phyloP scores from a whole-genome alignment of 2,797 vertebrate genomes.

The Anableps anableps region DNA sequence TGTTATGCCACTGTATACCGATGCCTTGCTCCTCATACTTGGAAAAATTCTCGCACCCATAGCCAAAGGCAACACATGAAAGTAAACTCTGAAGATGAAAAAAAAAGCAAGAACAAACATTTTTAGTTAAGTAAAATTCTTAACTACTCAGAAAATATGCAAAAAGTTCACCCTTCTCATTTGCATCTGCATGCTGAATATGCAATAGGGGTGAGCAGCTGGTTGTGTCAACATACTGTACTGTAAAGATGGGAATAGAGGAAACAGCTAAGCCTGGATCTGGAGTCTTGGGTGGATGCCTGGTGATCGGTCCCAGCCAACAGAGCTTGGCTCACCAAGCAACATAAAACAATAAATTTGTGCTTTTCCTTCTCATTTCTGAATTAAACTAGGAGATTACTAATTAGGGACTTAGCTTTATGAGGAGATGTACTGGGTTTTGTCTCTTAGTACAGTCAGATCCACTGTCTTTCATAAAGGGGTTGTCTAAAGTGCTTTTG shows the following conservation, averaged over 20 bases:
- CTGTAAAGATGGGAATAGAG: slow-evolving; percentile 5
- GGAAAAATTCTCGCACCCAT: slow-evolving; percentile 92
- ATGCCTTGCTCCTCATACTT: slow-evolving; percentile 94
- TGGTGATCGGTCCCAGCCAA: neutral
- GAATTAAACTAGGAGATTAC: slow-evolving; percentile 1
- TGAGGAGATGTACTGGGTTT: neutral
- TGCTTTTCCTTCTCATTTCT: neutral
- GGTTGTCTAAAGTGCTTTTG: neutral
- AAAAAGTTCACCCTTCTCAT: neutral
- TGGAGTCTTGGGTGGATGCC: neutral
- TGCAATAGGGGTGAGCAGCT: neutral
- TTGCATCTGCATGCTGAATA: neutral
- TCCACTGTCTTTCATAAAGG: neutral
- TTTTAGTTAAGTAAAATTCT: neutral
- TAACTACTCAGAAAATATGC: neutral
- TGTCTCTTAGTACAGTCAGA: neutral
- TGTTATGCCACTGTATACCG: slow-evolving; percentile 95
- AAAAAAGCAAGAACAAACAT: neutral
- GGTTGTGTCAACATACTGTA: slow-evolving; percentile 13
- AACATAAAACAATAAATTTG: neutral
- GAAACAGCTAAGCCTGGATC: slow-evolving; percentile 8
- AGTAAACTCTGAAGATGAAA: slow-evolving; percentile 83
- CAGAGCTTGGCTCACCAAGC: slow-evolving; percentile 1
- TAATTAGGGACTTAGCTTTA: neutral
- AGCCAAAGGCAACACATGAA: slow-evolving; percentile 96